These are phyloP conservation scores for Vombatus ursinus DNA, from an alignment of 2,113 vertebrate species.

Conservation along the genomic window DNA sequence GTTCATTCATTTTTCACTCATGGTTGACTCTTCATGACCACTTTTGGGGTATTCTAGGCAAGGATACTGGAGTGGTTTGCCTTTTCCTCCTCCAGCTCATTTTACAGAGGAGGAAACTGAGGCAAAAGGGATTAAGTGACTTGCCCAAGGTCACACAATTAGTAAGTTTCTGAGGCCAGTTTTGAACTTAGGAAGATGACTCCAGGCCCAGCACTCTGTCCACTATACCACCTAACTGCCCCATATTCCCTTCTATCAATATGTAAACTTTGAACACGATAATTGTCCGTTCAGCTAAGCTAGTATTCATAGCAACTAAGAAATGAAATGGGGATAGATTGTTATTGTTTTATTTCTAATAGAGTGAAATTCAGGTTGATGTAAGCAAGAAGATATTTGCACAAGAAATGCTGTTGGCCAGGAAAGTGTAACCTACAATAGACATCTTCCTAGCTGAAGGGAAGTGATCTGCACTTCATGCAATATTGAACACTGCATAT, in stretches of 20 bases:
- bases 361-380: background rate
- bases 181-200: background rate
- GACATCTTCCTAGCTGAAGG: background rate
- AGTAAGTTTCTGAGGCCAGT: background rate
- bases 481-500: background rate
- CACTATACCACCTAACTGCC: background rate
- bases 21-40: background rate
- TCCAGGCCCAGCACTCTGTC: background rate
- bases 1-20: background rate
- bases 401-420: conserved; percentile 37
- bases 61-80: background rate
- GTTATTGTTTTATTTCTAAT: background rate
- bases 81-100: background rate
- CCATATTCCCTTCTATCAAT: background rate
- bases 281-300: background rate
- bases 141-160: background rate
- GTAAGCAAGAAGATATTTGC: conserved; percentile 46
- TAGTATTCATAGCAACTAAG: background rate
- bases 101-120: background rate
- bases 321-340: background rate
- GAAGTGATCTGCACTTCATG: background rate
- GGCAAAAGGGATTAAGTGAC: too few species aligned
- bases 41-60: background rate
- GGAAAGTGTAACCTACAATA: conserved; percentile 3
- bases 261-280: conserved; percentile 23